Conservation (phyloP, 2,113 vertebrate genomes). For the Charadrius vociferus region DNA sequence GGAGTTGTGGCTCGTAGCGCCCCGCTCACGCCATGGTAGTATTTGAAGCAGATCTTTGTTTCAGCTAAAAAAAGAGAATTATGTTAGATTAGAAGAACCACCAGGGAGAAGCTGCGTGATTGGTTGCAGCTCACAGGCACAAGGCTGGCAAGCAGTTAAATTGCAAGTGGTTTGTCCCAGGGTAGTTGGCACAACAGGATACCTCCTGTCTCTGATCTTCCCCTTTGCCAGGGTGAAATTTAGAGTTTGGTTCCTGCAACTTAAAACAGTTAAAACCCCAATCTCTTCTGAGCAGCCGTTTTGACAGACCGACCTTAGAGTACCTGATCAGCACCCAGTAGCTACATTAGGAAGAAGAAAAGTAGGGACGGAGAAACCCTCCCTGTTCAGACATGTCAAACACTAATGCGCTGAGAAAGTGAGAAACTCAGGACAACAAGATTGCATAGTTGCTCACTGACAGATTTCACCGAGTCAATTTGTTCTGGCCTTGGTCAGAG, state of each 20-base stretch:
- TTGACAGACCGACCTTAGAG: background rate
- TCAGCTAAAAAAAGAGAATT: slow-evolving; percentile 81
- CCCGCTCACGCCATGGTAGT: slow-evolving; percentile 94
- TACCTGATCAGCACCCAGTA: background rate
- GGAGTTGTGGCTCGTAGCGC: slow-evolving; percentile 92
- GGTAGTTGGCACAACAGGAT: background rate
- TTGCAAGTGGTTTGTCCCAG: background rate
- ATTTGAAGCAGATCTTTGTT: slow-evolving; percentile 98
- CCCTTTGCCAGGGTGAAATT: background rate
- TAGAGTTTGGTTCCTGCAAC: background rate
- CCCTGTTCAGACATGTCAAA: background rate
- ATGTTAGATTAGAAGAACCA: background rate
- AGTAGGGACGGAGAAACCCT: background rate
- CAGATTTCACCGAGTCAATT: background rate
- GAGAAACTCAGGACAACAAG: background rate
- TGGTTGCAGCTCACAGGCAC: background rate
- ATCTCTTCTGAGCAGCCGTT: background rate
- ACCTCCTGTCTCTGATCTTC: background rate
- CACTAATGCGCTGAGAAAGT: background rate
- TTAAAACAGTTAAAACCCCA: background rate
- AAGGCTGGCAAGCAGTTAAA: background rate
- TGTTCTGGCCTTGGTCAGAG: background rate
- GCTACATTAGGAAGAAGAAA: background rate
- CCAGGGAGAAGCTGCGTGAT: background rate
- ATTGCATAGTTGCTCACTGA: background rate